phyloP scores from a whole-genome alignment of 2,113 vertebrate genomes.

The Ascaphus truei region DNA sequence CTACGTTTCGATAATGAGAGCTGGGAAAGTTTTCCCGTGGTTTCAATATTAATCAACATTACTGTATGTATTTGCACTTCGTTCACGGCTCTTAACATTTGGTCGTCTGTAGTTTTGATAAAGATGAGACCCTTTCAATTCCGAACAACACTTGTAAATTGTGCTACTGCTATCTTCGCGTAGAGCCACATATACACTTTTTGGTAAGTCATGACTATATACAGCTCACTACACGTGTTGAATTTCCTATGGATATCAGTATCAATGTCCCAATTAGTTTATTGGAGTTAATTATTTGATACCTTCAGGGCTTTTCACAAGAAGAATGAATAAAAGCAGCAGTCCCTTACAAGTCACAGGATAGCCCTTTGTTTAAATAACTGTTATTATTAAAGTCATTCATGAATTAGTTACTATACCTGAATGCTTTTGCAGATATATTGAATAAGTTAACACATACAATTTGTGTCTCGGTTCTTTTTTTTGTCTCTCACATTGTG shows the following conservation, averaged over 20 bases:
- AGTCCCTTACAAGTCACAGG: constrained; percentile 51
- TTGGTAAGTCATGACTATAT: neutral
- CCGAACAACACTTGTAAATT: no score
- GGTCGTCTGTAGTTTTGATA: no score
- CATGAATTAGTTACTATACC: constrained; percentile 37
- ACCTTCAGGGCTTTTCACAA: constrained; percentile 61
- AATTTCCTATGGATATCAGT: no score
- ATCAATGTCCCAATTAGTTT: constrained; percentile 61
- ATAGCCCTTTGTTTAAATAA: constrained; percentile 42
- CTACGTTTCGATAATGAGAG: no score
- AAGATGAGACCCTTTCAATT: no score
- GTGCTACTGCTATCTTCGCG: no score
- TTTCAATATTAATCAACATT: no score
- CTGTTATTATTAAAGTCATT: constrained; percentile 46
- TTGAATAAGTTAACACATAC: constrained; percentile 35
- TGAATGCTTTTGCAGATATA: constrained; percentile 50
- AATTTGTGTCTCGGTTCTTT: constrained; percentile 38
- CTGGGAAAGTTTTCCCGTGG: no score
- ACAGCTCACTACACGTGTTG: neutral
- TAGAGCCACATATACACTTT: neutral
- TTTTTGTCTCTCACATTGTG: constrained; percentile 48
- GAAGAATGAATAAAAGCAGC: constrained; percentile 56
- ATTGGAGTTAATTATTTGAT: constrained; percentile 63
- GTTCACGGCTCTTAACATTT: no score
- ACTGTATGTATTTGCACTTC: no score